Conservation (phyloP, 2,797 vertebrate species). For the Margarornis squamiger region DNA sequence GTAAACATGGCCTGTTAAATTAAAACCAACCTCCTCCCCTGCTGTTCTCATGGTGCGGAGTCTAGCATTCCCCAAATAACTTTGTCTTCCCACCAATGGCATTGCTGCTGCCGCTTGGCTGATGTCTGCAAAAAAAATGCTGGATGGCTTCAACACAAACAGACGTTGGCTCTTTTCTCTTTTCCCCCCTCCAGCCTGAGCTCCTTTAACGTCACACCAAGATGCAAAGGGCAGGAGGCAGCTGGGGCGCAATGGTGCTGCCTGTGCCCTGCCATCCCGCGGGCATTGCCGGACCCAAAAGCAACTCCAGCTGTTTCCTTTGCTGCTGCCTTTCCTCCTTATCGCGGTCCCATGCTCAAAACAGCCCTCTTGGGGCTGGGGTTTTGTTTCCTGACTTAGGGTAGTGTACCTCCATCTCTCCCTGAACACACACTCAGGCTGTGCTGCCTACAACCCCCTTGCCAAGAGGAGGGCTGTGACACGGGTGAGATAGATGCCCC, state of each 20-base stretch:
- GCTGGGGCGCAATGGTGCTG: background rate
- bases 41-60: constrained; percentile 63
- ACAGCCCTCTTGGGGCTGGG: background rate
- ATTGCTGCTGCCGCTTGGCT: constrained; percentile 46
- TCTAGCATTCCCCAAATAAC: constrained; percentile 73
- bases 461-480: background rate
- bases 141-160: constrained; percentile 21
- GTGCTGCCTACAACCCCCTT: background rate
- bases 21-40: constrained; percentile 70
- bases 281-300: background rate
- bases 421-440: accelerated
- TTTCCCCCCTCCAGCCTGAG: background rate
- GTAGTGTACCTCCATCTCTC: accelerated
- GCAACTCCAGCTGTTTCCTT: background rate
- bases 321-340: background rate
- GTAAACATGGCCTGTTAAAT: constrained; percentile 67
- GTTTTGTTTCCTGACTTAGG: background rate
- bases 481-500: accelerated
- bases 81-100: constrained; percentile 66
- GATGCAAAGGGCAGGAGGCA: background rate
- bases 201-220: background rate
- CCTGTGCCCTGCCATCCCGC: background rate
- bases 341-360: background rate
- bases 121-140: constrained; percentile 59
- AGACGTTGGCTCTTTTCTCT: background rate